Percentiles rank a stretch among this genome's conserved stretches.
phyloP scores from a whole-genome alignment of 23 tunicate genomes.

The Aplidium turbinatum region DNA sequence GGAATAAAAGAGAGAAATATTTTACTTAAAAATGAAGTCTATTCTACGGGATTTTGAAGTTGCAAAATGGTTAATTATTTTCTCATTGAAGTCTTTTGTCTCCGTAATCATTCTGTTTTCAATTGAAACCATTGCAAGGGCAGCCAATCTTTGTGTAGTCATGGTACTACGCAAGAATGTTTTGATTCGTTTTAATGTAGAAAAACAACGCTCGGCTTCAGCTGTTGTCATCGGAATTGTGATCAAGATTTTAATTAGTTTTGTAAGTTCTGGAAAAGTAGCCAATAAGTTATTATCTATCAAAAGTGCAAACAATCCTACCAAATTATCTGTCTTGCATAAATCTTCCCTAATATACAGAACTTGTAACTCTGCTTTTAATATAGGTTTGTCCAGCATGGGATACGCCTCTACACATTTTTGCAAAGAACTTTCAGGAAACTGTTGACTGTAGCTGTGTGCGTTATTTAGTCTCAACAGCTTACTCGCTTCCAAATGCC shows the following conservation, averaged over 20 bases:
- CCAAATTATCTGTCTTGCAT: too few species aligned
- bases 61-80: slow-evolving; percentile 1
- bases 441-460: too few species aligned
- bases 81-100: slow-evolving; percentile 6
- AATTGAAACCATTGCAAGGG: slow-evolving; percentile 11
- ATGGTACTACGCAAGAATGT: slow-evolving; percentile 3
- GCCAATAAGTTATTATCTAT: too few species aligned
- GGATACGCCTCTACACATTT: too few species aligned
- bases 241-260: slow-evolving; percentile 14
- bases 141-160: slow-evolving; percentile 13
- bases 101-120: slow-evolving; percentile 5
- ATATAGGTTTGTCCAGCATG: too few species aligned
- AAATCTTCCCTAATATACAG: slow-evolving; percentile 12
- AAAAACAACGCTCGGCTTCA: slow-evolving; percentile 14
- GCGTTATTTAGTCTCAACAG: not conserved
- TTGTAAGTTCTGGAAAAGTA: slow-evolving; percentile 8
- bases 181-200: slow-evolving; percentile 4
- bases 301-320: too few species aligned
- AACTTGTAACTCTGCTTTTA: slow-evolving; percentile 12
- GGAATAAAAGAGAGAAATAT: too few species aligned
- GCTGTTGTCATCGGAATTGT: slow-evolving; percentile 27
- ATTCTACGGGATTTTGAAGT: slow-evolving; percentile 8
- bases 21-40: slow-evolving; percentile 5
- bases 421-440: too few species aligned
- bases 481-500: slow-evolving; percentile 20